Evolutionary conservation across 2,113 vertebrate species (phyloP).

Genomic region (Capreolus pygargus): DNA sequence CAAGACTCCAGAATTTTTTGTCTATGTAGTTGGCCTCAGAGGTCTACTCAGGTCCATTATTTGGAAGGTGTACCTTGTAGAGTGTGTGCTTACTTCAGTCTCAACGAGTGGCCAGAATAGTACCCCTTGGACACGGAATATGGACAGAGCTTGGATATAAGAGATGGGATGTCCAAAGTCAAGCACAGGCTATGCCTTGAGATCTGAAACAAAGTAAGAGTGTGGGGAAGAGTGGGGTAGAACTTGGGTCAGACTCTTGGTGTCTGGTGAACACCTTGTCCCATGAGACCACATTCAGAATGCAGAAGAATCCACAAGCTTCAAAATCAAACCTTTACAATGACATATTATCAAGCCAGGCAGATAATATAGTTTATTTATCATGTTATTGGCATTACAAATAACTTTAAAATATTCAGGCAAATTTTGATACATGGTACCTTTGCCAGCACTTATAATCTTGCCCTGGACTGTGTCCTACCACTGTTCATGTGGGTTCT

Average conservation of each 20-base stretch:
- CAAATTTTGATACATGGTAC: not conserved
- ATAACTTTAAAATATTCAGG: not conserved
- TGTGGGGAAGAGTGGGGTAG: rapidly evolving
- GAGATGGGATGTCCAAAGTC: not conserved
- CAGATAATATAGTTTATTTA: not conserved
- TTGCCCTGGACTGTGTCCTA: not conserved
- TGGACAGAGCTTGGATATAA: not conserved
- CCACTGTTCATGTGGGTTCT: not conserved
- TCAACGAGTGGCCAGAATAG: not conserved
- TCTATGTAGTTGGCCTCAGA: not conserved
- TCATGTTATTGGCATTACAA: not conserved
- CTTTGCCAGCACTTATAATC: not conserved
- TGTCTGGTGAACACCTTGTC: not conserved
- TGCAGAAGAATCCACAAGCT: not conserved
- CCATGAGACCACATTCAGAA: not conserved
- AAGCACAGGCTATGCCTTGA: not conserved
- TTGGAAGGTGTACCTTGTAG: not conserved
- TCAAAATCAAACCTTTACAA: not conserved
- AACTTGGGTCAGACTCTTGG: not conserved
- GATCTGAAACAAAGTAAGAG: not conserved
- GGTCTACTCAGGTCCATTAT: not conserved
- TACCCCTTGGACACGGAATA: not conserved
- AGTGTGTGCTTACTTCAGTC: not conserved
- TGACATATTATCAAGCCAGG: not conserved
- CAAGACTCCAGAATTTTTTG: not conserved